Base-by-base conservation (phyloP, 2,113 vertebrate genomes). In the Rhinichthys klamathensis region DNA sequence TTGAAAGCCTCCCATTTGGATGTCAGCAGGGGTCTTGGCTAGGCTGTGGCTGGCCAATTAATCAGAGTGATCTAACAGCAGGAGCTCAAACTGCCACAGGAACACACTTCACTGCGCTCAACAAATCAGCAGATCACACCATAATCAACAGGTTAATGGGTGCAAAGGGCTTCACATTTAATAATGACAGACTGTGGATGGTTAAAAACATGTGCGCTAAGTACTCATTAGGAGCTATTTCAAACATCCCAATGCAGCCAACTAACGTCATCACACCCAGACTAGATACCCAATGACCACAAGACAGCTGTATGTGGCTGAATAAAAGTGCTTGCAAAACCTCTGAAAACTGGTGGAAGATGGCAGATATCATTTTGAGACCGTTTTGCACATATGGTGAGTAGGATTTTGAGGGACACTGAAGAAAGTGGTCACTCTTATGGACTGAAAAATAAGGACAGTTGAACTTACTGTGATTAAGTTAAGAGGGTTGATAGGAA, bases 401-500 rank as follows among this genome's bases (percentile, higher is more conserved):
- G 32, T 18, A 63, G 54, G 6, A 12, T 16, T 27, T 3, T 60
- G 4, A 41, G 21, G 35, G 41, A 70, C 2, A 81, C 2, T 67
- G 41, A 13, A 73, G 35, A 23, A 81, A 6, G 32, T 11, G 10
- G 16, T 27, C 78, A 6, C 23, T 67, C 61, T 51, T 2, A 11
- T 70, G 11, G 44, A 38, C 49, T 82, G 12, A 72, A 35, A 56
- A 41, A 69, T 3, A 56, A 32, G 30, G 12, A 56, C 5, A n/a
- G 13, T 23, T 4, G 76, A 60, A 89, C 89, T 32, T 73, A 94
- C 93, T 6, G 81, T 87, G 67, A 93, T 65, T 75, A 93, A 84
- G 49, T 89, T 93, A 0, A 92, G 15, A 12, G 89, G 89, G 70
- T 92, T 92, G 74, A 91, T 82, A 67, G 89, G 90, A 56, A 95